A percentile compares a stretch with the other conserved stretches of the same genome.
Evolutionary conservation across 2,797 vertebrate genomes (phyloP).

Genomic region (Mionectes olivaceus): DNA sequence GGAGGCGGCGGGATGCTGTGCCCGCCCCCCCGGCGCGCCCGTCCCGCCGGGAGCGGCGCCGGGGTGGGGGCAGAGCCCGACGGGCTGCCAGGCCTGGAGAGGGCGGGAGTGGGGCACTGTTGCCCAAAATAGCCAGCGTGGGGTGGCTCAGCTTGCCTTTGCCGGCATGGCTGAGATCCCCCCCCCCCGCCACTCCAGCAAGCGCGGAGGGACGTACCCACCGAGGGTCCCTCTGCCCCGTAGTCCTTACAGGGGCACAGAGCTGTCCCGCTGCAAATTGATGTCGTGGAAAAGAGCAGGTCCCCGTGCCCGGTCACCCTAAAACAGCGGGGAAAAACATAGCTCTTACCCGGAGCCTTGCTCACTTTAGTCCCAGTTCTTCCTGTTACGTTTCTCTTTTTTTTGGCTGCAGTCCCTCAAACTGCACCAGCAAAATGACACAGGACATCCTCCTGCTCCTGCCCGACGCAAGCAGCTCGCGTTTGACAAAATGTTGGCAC

Average conservation of each 20-base stretch:
- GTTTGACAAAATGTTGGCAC: background rate
- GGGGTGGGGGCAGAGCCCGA: background rate
- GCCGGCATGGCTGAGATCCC: too few relatives aligned
- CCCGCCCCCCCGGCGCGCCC: background rate
- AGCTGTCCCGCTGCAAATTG: background rate
- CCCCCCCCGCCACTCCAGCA: accelerated
- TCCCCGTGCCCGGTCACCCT: background rate
- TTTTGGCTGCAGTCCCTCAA: background rate
- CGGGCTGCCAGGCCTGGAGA: background rate
- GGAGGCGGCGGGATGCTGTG: background rate
- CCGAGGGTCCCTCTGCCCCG: background rate
- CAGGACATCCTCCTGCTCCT: conserved; percentile 23
- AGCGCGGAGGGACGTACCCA: background rate
- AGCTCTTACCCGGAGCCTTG: background rate
- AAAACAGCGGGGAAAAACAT: accelerated
- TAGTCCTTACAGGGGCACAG: background rate
- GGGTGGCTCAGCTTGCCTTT: background rate
- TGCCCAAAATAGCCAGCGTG: background rate
- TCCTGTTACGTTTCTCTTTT: background rate
- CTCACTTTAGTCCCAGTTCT: background rate
- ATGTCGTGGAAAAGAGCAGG: accelerated
- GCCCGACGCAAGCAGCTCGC: background rate
- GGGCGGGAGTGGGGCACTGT: background rate
- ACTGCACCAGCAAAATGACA: background rate
- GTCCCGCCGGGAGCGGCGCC: background rate